Base-by-base conservation (phyloP, 2,888 invertebrate species). In the Drosophila diplacantha region DNA sequence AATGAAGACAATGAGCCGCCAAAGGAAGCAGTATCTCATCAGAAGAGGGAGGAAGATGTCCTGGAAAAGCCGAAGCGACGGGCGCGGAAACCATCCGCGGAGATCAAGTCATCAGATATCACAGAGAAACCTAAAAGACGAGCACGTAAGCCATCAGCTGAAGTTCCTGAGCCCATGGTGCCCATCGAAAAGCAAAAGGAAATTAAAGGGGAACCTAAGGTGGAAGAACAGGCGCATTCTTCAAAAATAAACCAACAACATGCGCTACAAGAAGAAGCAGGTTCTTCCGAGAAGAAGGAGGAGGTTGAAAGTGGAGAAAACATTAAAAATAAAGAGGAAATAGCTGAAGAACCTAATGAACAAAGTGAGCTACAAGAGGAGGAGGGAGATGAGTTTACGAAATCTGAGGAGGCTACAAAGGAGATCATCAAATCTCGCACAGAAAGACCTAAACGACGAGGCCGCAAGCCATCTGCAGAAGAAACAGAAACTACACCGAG, bases 391-490 rank as follows among this genome's bases (percentile, higher is more conserved):
- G 16, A 41, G 7, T 16, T 12, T 7, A n/a, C 8, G 14, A 20
- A 26, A 16, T 5, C 24, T 3, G 11, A 12, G 22, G 29, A 49
- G 4, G 5, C n/a, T 8, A 18, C 35, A 20, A 8, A 31, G 24
- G 24, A 43, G 5, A 7, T 4, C 4, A 12, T 16, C 3, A 43
- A 44, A 31, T 29, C 47, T 2, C 18, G 29, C 20, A 26, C 11
- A 5, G 53, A 59, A 8, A 60, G 51, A 20, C 52, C 53, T 5
- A 69, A 46, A 29, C 52, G 60, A 46, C 54, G 60, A 3, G 62
- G 38, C 6, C 46, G 65, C 2, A 72, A 69, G 32, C 46, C 47
- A 12, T 53, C 53, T 12, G 26, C 11, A 11, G 58, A 59, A 4
- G 52, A 58, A 31, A 14, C 16, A 0, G 50, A 41, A 7, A 47